phyloP scores from a whole-genome alignment of 2,888 invertebrate genomes.

The Ellobium chinense region DNA sequence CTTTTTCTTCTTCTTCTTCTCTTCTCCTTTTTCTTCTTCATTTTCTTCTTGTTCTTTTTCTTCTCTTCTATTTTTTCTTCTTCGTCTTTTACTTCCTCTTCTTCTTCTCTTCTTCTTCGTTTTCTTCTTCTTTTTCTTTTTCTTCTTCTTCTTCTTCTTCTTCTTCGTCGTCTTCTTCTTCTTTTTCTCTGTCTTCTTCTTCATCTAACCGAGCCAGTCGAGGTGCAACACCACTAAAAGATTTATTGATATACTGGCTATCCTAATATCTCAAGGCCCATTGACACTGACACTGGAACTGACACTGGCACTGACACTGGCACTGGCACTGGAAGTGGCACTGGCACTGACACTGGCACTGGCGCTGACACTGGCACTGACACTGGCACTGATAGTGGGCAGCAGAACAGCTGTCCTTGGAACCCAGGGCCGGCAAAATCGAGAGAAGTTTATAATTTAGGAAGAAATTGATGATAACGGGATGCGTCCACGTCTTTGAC shows the following conservation, averaged over 20 bases:
- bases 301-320: neutral
- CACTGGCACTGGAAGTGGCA: neutral
- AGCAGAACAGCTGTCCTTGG: no score
- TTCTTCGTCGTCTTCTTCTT: slow-evolving; percentile 8
- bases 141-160: neutral
- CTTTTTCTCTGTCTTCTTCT: slow-evolving; percentile 5
- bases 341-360: neutral
- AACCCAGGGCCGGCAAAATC: no score
- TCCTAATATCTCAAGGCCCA: neutral
- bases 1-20: neutral
- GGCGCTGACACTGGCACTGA: no score
- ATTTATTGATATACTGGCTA: neutral
- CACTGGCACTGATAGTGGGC: no score
- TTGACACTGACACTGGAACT: neutral
- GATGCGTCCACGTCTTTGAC: no score
- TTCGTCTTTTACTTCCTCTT: neutral
- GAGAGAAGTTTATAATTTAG: no score
- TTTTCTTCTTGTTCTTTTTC: neutral
- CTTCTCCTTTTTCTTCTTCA: neutral
- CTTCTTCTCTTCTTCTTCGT: neutral
- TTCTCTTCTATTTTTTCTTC: neutral
- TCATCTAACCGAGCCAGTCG: neutral
- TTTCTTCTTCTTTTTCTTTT: neutral
- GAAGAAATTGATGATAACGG: no score
- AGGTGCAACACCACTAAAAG: neutral